Evolutionary conservation across 30 jellyfish, hydroid and myxozoan species (phyloP).

Genomic region (Cassiopea andromeda): DNA sequence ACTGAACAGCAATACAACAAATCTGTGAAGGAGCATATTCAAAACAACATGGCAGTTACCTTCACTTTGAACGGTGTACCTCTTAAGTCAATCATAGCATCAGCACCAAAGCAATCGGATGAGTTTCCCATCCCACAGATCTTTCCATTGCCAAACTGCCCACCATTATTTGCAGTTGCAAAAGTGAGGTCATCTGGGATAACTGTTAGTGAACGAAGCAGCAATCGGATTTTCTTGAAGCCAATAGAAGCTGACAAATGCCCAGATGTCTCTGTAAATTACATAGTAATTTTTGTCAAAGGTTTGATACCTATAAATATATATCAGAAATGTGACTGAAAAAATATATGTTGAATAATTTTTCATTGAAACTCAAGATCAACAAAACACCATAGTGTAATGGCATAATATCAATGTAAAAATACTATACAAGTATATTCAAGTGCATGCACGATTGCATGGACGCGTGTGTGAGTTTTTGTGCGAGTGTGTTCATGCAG

Average conservation of each 20-base stretch:
- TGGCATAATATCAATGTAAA: too few species aligned
- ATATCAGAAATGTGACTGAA: background rate
- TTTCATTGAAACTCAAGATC: too few species aligned
- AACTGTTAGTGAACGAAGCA: conserved; percentile 59
- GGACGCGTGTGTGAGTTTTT: too few species aligned
- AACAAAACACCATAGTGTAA: too few species aligned
- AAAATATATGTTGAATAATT: too few species aligned
- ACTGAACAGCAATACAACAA: too few species aligned
- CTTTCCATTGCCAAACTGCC: conserved; percentile 76
- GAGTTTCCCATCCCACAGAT: conserved; percentile 58
- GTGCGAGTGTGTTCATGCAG: too few species aligned
- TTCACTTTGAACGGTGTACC: conserved; percentile 93
- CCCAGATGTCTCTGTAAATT: background rate
- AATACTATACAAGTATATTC: too few species aligned
- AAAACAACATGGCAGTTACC: conserved; percentile 35
- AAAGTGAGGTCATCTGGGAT: conserved; percentile 82
- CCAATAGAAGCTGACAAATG: conserved; percentile 1
- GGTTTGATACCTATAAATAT: background rate
- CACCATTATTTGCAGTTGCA: conserved; percentile 45
- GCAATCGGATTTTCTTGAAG: conserved; percentile 63
- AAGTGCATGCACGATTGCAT: too few species aligned
- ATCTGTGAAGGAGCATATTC: background rate
- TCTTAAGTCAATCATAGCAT: conserved; percentile 82
- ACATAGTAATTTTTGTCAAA: background rate
- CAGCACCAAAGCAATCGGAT: conserved; percentile 74